Evolutionary conservation across 2,113 vertebrate genomes (phyloP).

Genomic region (Parus major): DNA sequence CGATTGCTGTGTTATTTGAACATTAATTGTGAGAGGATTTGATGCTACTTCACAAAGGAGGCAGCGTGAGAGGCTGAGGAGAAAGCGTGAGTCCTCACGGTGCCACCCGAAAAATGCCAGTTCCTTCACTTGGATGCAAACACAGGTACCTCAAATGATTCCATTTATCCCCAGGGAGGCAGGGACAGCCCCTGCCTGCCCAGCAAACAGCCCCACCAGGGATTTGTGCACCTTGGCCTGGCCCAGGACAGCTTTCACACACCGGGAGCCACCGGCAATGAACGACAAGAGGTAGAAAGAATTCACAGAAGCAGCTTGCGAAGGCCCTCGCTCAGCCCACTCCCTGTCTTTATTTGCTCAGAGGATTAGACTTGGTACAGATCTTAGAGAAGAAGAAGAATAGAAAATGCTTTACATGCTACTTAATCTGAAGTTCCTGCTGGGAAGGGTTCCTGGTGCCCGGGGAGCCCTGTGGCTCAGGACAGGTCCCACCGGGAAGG

Average conservation of each 20-base stretch:
- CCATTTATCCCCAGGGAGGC: background rate
- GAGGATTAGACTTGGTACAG: background rate
- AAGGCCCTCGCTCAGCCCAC: background rate
- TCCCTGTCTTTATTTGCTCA: background rate
- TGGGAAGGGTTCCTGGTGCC: background rate
- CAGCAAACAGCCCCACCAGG: background rate
- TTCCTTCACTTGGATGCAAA: background rate
- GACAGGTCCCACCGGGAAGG: accelerated
- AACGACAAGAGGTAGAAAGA: slow-evolving; percentile 16
- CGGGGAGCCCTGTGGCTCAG: background rate
- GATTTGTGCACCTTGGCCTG: background rate
- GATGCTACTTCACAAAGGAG: background rate
- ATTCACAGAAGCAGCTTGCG: background rate
- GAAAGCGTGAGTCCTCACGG: background rate
- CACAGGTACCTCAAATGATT: accelerated
- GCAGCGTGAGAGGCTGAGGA: background rate
- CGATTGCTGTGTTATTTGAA: accelerated
- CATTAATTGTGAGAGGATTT: background rate
- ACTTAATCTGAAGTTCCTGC: background rate
- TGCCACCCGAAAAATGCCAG: background rate
- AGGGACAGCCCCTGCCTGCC: background rate
- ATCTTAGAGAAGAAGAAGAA: background rate
- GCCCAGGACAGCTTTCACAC: background rate
- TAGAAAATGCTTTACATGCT: background rate
- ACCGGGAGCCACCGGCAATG: background rate